Base-by-base conservation (phyloP, 1,140 invertebrate species). In the Tetranychus urticae region DNA sequence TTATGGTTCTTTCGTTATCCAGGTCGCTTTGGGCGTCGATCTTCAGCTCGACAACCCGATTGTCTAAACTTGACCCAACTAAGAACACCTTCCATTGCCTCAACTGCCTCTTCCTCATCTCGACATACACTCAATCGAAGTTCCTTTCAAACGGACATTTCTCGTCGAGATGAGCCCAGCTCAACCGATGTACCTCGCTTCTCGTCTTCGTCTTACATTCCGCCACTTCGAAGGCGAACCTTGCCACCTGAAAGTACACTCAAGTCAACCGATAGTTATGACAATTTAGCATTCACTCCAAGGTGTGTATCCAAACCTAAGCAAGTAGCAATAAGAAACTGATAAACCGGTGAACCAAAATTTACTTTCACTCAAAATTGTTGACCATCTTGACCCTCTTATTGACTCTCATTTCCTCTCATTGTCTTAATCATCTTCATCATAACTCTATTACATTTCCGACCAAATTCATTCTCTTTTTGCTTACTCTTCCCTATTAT, bases 1-100 rank as follows among this genome's bases (percentile, higher is more conserved):
- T 80, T 89, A 78, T 91, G 88, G 79, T 89, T 90, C 81, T 89
- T 89, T 76, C 85, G 86, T 61, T 80, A 88, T 71, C 86, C 68
- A 77, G 77, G 63, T 77, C 75, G 35, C 23, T 37, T 46, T 45
- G 6, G 35, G 35, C 39, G 39, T 42, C 39, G 39, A 42, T 56
- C 55, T 36, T 56, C 55, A 14, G 6, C 13, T 31, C 37, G 42
- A 42, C n/a, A 33, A 10, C 23, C 39, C 14, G 58, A 47, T 33
- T 46, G 46, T 31, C 14, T 59, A 13, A 45, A 45, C 12, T 35
- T 59, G 3, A 46, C 42, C 36, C 58, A 59, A 59, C 7, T 59
- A n/a, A 37, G 58, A n/a, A 47, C 37, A n/a, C 37, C 58, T 14
- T 59, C 58, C 10, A 59, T 59, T 2, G 23, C 58, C 23, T 59